Conservation (phyloP, 2,113 vertebrate species). For the Prochilodus magdalenae region DNA sequence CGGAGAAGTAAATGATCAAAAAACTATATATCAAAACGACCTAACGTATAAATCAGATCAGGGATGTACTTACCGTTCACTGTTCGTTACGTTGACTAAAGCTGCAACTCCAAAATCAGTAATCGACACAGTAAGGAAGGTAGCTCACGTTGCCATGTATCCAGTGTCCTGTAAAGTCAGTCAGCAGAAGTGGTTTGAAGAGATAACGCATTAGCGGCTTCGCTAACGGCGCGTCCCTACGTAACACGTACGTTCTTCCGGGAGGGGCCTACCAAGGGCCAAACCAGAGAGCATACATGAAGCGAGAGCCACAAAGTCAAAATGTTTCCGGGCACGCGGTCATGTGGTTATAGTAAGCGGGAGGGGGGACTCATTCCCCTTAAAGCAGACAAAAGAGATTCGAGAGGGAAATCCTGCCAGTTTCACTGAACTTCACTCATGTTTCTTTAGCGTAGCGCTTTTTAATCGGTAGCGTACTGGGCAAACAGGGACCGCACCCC, state of each 20-base stretch:
- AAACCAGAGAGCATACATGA: not conserved
- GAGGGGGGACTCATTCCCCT: too few species aligned
- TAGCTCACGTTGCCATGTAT: not conserved
- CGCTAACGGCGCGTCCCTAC: not conserved
- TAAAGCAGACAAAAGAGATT: too few species aligned
- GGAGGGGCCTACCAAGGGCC: not conserved
- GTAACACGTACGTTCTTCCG: not conserved
- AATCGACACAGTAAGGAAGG: not conserved
- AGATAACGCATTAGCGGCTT: not conserved
- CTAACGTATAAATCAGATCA: not conserved
- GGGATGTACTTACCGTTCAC: not conserved
- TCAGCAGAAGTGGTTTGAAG: not conserved
- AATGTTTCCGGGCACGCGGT: too few species aligned
- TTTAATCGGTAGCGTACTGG: too few species aligned
- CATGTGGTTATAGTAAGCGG: too few species aligned
- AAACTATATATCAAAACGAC: not conserved
- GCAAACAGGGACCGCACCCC: too few species aligned
- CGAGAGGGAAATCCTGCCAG: too few species aligned
- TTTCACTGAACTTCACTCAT: too few species aligned
- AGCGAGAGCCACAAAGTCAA: too few species aligned
- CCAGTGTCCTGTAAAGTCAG: not conserved
- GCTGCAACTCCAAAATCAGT: not conserved
- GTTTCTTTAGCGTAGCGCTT: too few species aligned
- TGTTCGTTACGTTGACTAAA: not conserved
- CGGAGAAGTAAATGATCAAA: not conserved